These are phyloP conservation scores for Xerus inauris DNA, from an alignment of 2,113 vertebrate genomes.

Conservation along the genomic window DNA sequence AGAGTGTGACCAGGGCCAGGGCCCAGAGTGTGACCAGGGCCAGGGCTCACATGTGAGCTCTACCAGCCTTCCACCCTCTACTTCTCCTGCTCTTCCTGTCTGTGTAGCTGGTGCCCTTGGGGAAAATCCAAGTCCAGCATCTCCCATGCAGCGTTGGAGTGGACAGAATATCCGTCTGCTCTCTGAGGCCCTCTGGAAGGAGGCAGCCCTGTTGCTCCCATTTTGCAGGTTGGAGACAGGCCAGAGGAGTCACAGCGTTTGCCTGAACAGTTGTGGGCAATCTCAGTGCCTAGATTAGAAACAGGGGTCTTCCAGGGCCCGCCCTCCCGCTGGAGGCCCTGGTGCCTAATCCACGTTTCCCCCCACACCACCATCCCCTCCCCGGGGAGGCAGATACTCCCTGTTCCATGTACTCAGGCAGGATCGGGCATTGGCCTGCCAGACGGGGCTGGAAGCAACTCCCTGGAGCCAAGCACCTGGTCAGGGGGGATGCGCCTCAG, in stretches of 20 bases:
- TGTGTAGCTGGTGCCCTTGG: too few relatives aligned
- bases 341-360: neutral
- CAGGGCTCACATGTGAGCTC: neutral
- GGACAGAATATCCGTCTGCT: fast-evolving
- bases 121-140: fast-evolving
- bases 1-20: too few relatives aligned
- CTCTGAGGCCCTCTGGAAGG: neutral
- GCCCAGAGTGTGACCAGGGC: neutral
- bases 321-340: neutral
- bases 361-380: neutral
- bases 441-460: neutral
- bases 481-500: too few relatives aligned
- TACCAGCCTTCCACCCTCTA: neutral
- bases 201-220: fast-evolving
- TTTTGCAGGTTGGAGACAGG: neutral
- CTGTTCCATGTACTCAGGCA: neutral
- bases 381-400: neutral
- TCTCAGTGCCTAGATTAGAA: neutral
- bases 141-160: fast-evolving
- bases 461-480: fast-evolving
- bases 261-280: neutral
- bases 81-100: neutral
- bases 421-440: neutral
- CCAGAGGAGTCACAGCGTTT: neutral
- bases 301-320: neutral